Base-by-base conservation (phyloP, 2,888 invertebrate species). In the Aleiodes testaceus region DNA sequence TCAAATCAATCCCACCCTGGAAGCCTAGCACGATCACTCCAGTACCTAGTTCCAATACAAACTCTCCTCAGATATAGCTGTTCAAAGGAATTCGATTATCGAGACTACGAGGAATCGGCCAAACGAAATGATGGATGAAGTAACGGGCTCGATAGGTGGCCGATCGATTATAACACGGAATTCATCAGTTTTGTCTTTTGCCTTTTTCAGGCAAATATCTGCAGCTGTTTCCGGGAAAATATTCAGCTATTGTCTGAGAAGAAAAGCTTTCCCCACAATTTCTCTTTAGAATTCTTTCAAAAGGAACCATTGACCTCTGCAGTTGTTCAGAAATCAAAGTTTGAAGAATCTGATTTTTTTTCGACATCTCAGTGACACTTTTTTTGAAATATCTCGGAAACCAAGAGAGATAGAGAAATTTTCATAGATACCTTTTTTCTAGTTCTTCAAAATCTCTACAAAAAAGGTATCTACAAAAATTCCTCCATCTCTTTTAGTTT, bases 111-210 rank as follows among this genome's bases (percentile, higher is more conserved):
- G 52, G 74, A 77, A 68, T 75, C 75, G 75, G 70, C 72, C 72
- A 77, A 77, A 77, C 70, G 73, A 73, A 74, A 75, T 75, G 77
- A 77, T 76, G 73, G 76, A 76, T 76, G 74, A 73, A 73, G 42
- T 69, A 66, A 66, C 66, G 49, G 42, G 65, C 74, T 72, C 76
- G 70, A 76, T 76, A 76, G 76, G 76, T 76, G 76, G 76, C 72
- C 76, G 73, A 76, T 76, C 76, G 76, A 76, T 76, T 76, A 76
- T 74, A 75, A 72, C 72, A 70, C 7, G 42, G 11, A 22, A 3
- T 73, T 73, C 73, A 76, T 76, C 73, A 65, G 59, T 36, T 36
- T 11, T 36, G 36, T 36, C 36, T 6, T 36, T 26, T 5, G 5
- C 26, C 36, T 36, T 36, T 36, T 36, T 1, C 2, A 36, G 36